Evolutionary conservation across 2,888 invertebrate genomes (phyloP).

Genomic region (Stegophylla sp.): DNA sequence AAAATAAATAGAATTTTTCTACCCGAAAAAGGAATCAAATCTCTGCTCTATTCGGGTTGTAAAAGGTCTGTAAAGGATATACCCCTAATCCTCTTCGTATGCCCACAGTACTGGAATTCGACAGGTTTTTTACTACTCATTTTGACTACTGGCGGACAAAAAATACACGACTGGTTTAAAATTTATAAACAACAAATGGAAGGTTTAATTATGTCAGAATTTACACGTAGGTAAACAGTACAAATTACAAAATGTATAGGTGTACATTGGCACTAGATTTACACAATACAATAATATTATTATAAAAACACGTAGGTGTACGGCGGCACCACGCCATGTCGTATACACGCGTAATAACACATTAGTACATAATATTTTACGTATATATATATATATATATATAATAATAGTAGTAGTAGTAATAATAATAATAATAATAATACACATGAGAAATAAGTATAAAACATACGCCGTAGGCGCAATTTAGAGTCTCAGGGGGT

Average conservation of each 20-base stretch:
- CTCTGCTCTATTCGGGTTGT: too few relatives aligned
- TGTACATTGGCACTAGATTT: constrained; percentile 53
- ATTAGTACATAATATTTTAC: background rate
- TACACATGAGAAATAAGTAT: background rate
- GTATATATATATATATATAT: background rate
- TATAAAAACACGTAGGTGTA: background rate
- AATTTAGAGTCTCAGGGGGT: too few relatives aligned
- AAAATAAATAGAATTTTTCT: too few relatives aligned
- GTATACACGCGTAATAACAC: background rate
- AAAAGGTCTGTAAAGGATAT: too few relatives aligned
- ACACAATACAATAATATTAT: background rate
- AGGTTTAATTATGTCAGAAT: constrained; percentile 31
- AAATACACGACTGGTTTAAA: background rate
- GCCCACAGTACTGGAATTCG: too few relatives aligned
- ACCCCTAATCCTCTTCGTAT: too few relatives aligned
- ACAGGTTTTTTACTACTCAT: too few relatives aligned
- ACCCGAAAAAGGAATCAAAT: too few relatives aligned
- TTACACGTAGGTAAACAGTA: constrained; percentile 20
- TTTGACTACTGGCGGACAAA: background rate
- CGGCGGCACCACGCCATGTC: background rate
- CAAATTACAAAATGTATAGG: constrained; percentile 45
- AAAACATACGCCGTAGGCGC: too few relatives aligned
- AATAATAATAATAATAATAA: background rate
- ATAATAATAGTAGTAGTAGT: background rate
- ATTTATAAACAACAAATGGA: constrained; percentile 41